Evolutionary conservation across 2,797 vertebrate genomes (phyloP).

Genomic region (Discoglossus pictus): DNA sequence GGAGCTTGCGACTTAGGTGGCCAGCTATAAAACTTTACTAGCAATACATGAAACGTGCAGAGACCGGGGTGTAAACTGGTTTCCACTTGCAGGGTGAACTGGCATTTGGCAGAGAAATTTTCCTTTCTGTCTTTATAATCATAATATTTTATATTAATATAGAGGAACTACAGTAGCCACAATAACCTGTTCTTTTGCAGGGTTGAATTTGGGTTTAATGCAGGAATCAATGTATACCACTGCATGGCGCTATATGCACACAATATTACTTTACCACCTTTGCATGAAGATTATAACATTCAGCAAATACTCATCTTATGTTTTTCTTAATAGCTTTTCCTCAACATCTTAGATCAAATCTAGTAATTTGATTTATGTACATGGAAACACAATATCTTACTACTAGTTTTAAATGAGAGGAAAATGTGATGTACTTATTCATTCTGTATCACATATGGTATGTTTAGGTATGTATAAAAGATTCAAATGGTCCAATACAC

Average conservation of each 20-base stretch:
- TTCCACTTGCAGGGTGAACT: constrained; percentile 15
- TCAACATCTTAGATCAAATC: too few relatives aligned
- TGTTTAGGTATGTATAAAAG: too few relatives aligned
- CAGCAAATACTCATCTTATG: too few relatives aligned
- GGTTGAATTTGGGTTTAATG: not conserved
- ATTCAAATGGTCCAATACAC: too few relatives aligned
- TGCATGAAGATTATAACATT: too few relatives aligned
- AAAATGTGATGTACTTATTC: too few relatives aligned
- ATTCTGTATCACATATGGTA: too few relatives aligned
- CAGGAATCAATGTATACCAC: not conserved
- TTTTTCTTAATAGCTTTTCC: too few relatives aligned
- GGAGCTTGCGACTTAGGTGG: constrained; percentile 4
- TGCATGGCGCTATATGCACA: constrained; percentile 8
- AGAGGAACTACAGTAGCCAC: not conserved
- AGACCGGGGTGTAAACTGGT: constrained; percentile 4
- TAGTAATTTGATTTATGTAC: too few relatives aligned
- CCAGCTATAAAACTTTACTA: constrained; percentile 15
- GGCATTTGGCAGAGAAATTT: constrained; percentile 4
- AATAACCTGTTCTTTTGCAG: not conserved
- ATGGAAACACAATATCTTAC: too few relatives aligned
- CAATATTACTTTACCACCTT: too few relatives aligned
- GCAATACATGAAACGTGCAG: not conserved
- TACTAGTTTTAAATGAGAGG: too few relatives aligned
- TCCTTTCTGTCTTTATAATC: constrained; percentile 23
- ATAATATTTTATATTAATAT: constrained; percentile 16